Evolutionary conservation across 1,140 invertebrate species (phyloP).

Genomic region (Cherax quadricarinatus): DNA sequence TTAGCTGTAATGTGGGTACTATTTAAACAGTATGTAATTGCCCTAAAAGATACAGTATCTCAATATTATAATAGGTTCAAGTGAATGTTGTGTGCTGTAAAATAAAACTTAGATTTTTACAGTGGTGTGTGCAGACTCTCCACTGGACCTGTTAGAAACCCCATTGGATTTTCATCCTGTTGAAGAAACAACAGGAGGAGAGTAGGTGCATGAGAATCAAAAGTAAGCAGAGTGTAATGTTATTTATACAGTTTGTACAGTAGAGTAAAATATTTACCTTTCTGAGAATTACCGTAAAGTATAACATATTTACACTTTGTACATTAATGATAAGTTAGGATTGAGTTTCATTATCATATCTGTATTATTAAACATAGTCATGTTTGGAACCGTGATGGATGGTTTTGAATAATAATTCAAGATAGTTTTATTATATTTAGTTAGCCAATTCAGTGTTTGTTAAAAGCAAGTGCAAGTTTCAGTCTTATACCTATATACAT

Average conservation of each 20-base stretch:
- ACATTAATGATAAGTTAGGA: background rate
- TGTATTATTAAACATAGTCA: too few relatives aligned
- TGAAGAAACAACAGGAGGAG: constrained; percentile 24
- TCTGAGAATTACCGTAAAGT: background rate
- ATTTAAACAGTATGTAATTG: background rate
- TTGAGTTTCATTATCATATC: too few relatives aligned
- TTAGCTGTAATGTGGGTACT: too few relatives aligned
- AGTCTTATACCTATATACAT: too few relatives aligned
- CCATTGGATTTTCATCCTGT: constrained; percentile 31
- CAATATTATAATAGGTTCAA: background rate
- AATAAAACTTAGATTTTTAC: constrained; percentile 41
- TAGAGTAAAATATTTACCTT: background rate
- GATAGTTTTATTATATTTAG: too few relatives aligned
- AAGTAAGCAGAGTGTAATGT: constrained; percentile 25
- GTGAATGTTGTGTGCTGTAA: constrained; percentile 9
- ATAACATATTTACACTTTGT: background rate
- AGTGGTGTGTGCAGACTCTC: constrained; percentile 35
- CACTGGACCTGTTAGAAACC: constrained; percentile 25
- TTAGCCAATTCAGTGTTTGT: background rate
- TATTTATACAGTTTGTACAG: background rate
- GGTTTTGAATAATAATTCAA: too few relatives aligned
- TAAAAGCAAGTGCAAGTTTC: background rate
- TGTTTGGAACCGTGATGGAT: too few relatives aligned
- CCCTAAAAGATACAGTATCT: background rate
- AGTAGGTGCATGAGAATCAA: constrained; percentile 23